Evolutionary conservation across 2,888 invertebrate species (phyloP), one percentile per base, ranked within the genome.

Genomic region (Bombylius discolor): DNA sequence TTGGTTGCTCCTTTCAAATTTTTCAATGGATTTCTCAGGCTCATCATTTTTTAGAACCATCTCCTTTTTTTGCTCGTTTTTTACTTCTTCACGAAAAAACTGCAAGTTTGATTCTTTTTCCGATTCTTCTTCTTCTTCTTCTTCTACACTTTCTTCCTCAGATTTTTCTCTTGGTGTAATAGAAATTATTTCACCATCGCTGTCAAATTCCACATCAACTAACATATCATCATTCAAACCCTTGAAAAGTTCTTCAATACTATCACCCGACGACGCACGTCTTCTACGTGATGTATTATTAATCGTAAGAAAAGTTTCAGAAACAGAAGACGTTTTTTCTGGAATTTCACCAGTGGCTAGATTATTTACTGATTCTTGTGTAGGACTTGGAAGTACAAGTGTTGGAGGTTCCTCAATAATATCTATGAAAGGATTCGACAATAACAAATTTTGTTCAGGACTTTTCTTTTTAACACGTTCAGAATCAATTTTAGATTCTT

Each of bases 141-240:
- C 23, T 23, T 23, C 23, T 23, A 23, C 23, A 23, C 23, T 23
- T 23, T 23, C 23, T 23, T 23, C 23, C 23, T 36, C 34, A 36
- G 8, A 4, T 42, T 8, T 11, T 11, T 11, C 8, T 42, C 39
- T 55, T 1, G 69, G 70, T 3, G 67, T 69, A 32, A 71, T 70
- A 4, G 62, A 66, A 11, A 72, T 57, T 5, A 72, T 55, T 47
- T 73, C 72, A 55, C 70, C 72, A 55, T 70, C 70, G 11, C 70
- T 70, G 60, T 73, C 70, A 48, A 72, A 72, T 51, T 72, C 71
- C 5, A 69, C 70, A 55, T 71, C 67, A 4, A 68, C 70, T 4
- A 73, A 56, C 70, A 73, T 70, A 56, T 72, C 69, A 61, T 73
- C 69, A 4, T 69, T 66, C 34, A 72, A 67, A 32, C 71, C 61